Evolutionary conservation across 2,113 vertebrate species (phyloP).

Genomic region (Plectropomus leopardus): DNA sequence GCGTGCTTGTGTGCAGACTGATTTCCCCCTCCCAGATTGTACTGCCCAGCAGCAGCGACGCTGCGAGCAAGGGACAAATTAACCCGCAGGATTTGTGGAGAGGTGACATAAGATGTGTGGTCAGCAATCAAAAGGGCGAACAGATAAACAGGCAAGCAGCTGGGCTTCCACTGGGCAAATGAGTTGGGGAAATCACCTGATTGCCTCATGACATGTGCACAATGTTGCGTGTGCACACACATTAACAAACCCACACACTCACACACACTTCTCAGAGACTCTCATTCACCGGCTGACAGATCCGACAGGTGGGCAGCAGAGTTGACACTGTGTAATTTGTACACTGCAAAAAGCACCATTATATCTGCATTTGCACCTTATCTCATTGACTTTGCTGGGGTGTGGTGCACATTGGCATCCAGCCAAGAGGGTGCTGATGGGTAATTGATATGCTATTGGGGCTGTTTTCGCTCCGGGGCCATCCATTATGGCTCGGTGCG

Average conservation of each 20-base stretch:
- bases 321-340: slow-evolving; percentile 70
- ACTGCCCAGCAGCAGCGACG: slow-evolving; percentile 32
- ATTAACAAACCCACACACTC: slow-evolving; percentile 2
- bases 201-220: slow-evolving; percentile 33
- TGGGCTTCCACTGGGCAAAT: slow-evolving; percentile 68
- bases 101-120: slow-evolving; percentile 70
- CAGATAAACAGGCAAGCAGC: slow-evolving; percentile 76
- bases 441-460: slow-evolving; percentile 85
- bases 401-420: slow-evolving; percentile 52
- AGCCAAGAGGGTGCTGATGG: slow-evolving; percentile 78
- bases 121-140: slow-evolving; percentile 74
- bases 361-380: slow-evolving; percentile 73
- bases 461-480: slow-evolving; percentile 75
- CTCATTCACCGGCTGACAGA: slow-evolving; percentile 51
- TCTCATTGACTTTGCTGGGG: slow-evolving; percentile 69
- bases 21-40: slow-evolving; percentile 43
- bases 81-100: slow-evolving; percentile 70
- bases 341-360: slow-evolving; percentile 60
- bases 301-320: slow-evolving; percentile 64
- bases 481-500: slow-evolving; percentile 76
- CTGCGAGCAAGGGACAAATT: slow-evolving; percentile 58
- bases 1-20: slow-evolving; percentile 26
- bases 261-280: slow-evolving; percentile 1
- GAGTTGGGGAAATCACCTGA: slow-evolving; percentile 70
- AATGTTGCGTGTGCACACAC: background rate